These are phyloP conservation scores for Rhodinocichla rosea DNA, from an alignment of 2,113 vertebrate genomes.

Conservation along the genomic window DNA sequence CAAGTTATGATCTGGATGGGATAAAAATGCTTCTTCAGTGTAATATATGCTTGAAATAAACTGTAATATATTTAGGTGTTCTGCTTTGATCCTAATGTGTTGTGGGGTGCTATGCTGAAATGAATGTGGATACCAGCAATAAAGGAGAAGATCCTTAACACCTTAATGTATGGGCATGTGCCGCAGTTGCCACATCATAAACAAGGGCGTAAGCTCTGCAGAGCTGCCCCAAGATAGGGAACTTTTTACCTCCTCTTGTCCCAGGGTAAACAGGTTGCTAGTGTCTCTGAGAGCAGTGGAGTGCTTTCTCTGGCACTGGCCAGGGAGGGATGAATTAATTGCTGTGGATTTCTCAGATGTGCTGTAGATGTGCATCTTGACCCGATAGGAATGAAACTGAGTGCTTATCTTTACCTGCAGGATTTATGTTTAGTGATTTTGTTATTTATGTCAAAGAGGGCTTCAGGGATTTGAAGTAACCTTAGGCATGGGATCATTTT, in stretches of 20 bases:
- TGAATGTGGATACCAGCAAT: background rate
- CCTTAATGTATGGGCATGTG: background rate
- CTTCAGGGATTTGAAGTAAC: background rate
- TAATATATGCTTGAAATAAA: background rate
- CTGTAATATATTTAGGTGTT: background rate
- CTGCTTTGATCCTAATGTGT: slow-evolving; percentile 8
- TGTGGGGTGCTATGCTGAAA: background rate
- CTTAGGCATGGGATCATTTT: background rate
- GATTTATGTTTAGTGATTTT: background rate
- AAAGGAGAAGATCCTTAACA: slow-evolving; percentile 16
- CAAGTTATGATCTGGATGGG: background rate
- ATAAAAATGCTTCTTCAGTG: background rate
- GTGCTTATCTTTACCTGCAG: background rate
- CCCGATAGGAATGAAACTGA: background rate
- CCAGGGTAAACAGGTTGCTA: background rate
- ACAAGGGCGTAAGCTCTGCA: background rate
- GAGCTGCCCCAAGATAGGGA: background rate
- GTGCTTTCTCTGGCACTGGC: background rate
- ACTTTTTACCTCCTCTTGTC: background rate
- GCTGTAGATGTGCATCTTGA: background rate
- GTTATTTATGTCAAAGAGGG: background rate
- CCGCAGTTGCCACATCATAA: background rate
- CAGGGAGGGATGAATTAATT: background rate
- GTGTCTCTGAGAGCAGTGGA: background rate
- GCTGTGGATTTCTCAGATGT: background rate